Evolutionary conservation across 2,113 vertebrate species (phyloP), one percentile per base, ranked within the genome.

Genomic region (Rhinogobius similis): DNA sequence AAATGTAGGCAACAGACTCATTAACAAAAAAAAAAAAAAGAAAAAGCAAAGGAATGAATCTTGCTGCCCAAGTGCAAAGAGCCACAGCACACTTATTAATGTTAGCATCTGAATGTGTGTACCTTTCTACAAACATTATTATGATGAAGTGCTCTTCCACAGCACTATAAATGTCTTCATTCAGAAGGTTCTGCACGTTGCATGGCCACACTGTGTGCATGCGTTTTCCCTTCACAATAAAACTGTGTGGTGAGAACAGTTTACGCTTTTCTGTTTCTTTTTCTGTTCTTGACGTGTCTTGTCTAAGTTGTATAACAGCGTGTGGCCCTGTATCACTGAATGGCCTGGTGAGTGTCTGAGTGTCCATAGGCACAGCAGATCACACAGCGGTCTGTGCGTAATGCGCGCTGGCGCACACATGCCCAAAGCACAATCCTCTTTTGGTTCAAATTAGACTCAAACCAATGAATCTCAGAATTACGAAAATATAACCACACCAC

Each of bases 361-460:
- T 12, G 10, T 10, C 38, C 56, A 59, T n/a, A 36, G 32, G 9
- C 32, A 55, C 0, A 61, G 20, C 65, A 66, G 36, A 44, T 41
- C 24, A 2, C 67, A 55, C 43, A 58, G 63, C 78, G 76, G 68
- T 73, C 80, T 69, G 27, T 65, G 85, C 85, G 77, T 82, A 84
- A 86, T 84, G 88, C 79, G 82, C 88, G 69, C 68, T 75, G 79
- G 75, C 65, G 55, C 86, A 70, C 20, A 44, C 56, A 65, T 67
- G 77, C 76, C 82, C 68, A 70, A 55, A 76, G 72, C 72, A 9
- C 5, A 55, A 14, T 18, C 18, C 11, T 69, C 24, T 53, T 66
- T 46, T 65, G 24, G 23, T 58, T 32, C 2, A 65, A 73, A 55
- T 23, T 63, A n/a, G 18, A 55, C 41, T 55, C 21, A 21, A 21